Evolutionary conservation across 2,113 vertebrate species (phyloP), one percentile per base, ranked within the genome.

Genomic region (Gymnorhina tibicen): DNA sequence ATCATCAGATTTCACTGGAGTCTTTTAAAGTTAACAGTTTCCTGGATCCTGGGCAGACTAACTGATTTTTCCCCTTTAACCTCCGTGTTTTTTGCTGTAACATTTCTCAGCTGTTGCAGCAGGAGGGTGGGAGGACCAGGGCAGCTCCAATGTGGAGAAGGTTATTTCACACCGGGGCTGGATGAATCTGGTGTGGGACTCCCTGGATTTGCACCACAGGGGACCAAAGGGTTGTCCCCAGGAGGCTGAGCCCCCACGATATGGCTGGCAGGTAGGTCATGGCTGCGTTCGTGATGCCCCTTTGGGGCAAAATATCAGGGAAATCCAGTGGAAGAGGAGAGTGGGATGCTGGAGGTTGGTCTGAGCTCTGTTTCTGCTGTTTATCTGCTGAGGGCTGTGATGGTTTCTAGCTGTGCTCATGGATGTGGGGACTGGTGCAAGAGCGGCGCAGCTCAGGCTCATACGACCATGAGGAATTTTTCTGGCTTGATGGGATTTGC

Each of bases 1-100:
- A 77, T 80, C 85, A 33, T 95, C 75, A 22, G n/a, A 28, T 90
- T 92, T 84, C 85, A 88, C 27, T 80, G 87, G 55, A 93, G 88
- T 10, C 85, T 77, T 72, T 78, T 52, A 50, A 78, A 95, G 74
- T 95, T 93, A 95, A 96, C 91, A 56, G 92, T 95, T 96, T 95
- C 96, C 95, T 95, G 95, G 69, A 95, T 93, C 85, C 58, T 70
- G 33, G 37, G 80, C 79, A 92, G 90, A 50, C 58, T 18, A n/a
- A 42, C 58, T 81, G 55, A 44, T 39, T 85, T 73, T 82, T 64
- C 52, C n/a, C 75, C 60, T 59, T 53, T 69, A 73, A 47, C 46
- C 68, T 86, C 68, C 0, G 0, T 53, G 37, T 2, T 52, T 85
- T 53, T 84, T 53, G 46, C 79, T 13, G 2, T 84, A 62, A 88